These are phyloP conservation scores for Callocephalon fimbriatum DNA, from an alignment of 2,113 vertebrate species.

Conservation along the genomic window DNA sequence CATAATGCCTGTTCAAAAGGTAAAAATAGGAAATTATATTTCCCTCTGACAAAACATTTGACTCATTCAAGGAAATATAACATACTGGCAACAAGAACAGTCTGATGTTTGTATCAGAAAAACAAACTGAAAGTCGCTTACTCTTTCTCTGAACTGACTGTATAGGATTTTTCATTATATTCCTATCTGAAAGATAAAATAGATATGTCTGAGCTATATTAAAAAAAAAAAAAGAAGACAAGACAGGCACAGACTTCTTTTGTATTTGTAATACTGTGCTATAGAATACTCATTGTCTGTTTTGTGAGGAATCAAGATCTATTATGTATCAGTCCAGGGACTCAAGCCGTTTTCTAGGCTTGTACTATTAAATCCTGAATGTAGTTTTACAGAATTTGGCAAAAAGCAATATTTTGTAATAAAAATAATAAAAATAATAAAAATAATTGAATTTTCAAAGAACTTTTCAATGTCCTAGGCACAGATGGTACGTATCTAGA, in stretches of 20 bases:
- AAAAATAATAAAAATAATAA: not conserved
- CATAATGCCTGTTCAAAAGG: not conserved
- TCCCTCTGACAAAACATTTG: slow-evolving; percentile 36
- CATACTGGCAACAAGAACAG: not conserved
- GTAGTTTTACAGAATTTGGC: slow-evolving; percentile 50
- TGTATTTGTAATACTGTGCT: slow-evolving; percentile 30
- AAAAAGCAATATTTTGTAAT: slow-evolving; percentile 31
- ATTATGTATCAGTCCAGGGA: slow-evolving; percentile 61
- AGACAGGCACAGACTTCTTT: not conserved
- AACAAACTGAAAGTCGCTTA: slow-evolving; percentile 36
- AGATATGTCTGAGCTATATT: not conserved
- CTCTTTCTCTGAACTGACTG: not conserved
- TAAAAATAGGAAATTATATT: slow-evolving; percentile 1
- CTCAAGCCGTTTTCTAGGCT: slow-evolving; percentile 11
- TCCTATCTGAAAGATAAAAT: slow-evolving; percentile 26
- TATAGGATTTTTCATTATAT: not conserved
- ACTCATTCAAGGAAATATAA: slow-evolving; percentile 44
- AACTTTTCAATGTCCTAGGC: not conserved
- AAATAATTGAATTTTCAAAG: slow-evolving; percentile 44
- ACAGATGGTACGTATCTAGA: not conserved
- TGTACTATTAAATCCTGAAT: slow-evolving; percentile 47
- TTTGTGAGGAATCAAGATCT: slow-evolving; percentile 56
- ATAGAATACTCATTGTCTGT: slow-evolving; percentile 53
- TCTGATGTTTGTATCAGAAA: not conserved
- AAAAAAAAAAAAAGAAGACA: not conserved